Base-by-base conservation (phyloP, 2,888 invertebrate genomes). In the Dysmachus trigonus region DNA sequence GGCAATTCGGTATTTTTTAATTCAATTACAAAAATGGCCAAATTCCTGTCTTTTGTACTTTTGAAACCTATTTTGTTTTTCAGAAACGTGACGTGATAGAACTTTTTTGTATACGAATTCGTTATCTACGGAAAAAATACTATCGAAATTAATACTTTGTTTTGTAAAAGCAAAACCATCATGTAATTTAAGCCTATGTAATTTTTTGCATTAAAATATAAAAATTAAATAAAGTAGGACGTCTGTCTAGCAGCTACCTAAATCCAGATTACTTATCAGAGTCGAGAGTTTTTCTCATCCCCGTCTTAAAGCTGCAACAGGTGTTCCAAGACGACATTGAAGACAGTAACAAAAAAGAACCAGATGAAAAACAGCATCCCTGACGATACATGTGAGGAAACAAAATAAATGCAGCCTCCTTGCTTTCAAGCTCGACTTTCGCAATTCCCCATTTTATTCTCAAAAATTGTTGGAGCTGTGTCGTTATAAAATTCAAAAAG, bases 401-500 rank as follows among this genome's bases (percentile, higher is more conserved):
- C n/a, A 47, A 47, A 47, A n/a, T 47, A 47, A n/a, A 47, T 18
- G 47, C 47, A 47, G 47, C 10, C 47, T 41, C 38, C 51, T 71
- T 22, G 27, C 31, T 73, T 10, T 73, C 73, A 73, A n/a, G 15
- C 73, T 73, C n/a, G 33, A 73, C n/a, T 73, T 31, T 62, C 27
- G 33, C 33, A 33, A 18, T 76, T 76, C 76, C 22, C 22, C 62
- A 27, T 51, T 41, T 41, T 27, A 62, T 62, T 18, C 35, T 22
- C 76, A 22, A 76, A 76, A 76, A 76, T 38, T 22, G 35, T 38
- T 10, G 22, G 22, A 38, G 76, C n/a, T 76, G 10, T 22, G 1
- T 15, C n/a, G 38, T 38, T 76, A 35, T 38, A 33, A 76, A 76
- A 76, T 38, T 76, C 76, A 76, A 76, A 76, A 76, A 38, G 76